A percentile compares a stretch with the other conserved stretches of the same genome.
Conservation (phyloP, 1,140 invertebrate genomes). For the Magallana angulata region DNA sequence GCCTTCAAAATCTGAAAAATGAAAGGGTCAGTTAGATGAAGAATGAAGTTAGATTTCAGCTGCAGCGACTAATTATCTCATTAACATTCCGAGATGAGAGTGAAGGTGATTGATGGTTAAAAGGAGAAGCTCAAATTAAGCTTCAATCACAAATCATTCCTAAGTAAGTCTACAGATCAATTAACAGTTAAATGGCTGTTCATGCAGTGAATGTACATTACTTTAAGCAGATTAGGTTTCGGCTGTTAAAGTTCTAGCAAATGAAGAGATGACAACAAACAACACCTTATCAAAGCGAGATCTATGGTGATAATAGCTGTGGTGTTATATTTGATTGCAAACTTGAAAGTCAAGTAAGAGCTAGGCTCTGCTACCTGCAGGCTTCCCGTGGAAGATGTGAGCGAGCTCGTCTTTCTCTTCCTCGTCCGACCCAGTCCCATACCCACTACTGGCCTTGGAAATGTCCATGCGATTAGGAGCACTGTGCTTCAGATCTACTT, state of each 20-base stretch:
- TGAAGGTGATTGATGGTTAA: slow-evolving; percentile 7
- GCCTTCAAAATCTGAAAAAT: slow-evolving; percentile 12
- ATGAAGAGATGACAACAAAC: slow-evolving; percentile 15
- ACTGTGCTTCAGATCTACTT: slow-evolving; percentile 5
- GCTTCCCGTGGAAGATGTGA: slow-evolving; percentile 31
- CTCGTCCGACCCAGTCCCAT: slow-evolving; percentile 65
- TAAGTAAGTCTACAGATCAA: background rate
- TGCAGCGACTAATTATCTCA: background rate
- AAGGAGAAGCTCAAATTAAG: background rate
- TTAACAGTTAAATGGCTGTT: slow-evolving; percentile 12
- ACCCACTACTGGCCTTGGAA: slow-evolving; percentile 65
- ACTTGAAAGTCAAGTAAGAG: slow-evolving; percentile 15
- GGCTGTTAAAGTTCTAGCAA: background rate
- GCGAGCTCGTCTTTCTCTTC: slow-evolving; percentile 59
- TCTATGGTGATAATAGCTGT: background rate
- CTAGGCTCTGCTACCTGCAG: slow-evolving; percentile 39
- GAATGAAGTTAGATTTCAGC: background rate
- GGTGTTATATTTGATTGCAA: background rate
- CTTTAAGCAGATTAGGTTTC: slow-evolving; percentile 16
- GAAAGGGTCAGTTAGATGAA: background rate
- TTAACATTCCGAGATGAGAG: background rate
- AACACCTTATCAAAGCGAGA: background rate
- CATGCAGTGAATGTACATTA: background rate
- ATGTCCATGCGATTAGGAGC: slow-evolving; percentile 49
- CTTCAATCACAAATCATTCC: background rate